Base-by-base conservation (phyloP, 1,140 invertebrate species). In the Doryteuthis pealeii region DNA sequence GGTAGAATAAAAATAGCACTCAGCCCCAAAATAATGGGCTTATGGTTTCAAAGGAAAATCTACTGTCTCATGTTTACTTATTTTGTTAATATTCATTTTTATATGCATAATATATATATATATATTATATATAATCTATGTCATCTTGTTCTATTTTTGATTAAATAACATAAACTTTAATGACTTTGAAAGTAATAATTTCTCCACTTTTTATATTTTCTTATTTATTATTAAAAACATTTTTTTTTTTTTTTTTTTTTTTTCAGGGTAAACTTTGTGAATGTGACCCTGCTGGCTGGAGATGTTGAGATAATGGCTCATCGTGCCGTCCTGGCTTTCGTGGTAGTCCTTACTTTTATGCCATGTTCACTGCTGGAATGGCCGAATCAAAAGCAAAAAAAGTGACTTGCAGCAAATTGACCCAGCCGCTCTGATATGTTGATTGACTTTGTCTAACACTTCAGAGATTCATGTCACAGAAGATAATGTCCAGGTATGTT, bases 341-440 rank as follows among this genome's bases (percentile, higher is more conserved):
- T 0, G 95, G 95, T 85, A 96, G 94, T 81, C 94, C 95, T 2
- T 99, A 99, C 90, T 99, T 99, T 88, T 93, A 94, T 88, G 96
- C 96, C 40, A 99, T 99, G 97, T 99, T 99, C 88, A 96, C 94
- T 30, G 94, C 81, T 35, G 85, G 86, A 84, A 95, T 97, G 87
- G 93, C 95, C 81, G 95, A 97, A 86, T 93, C 94, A 72, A 93
- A 93, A 79, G 92, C 93, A 77, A 91, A 94, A 65, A 87, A 91
- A 76, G 92, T 98, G 79, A 93, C 92, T 89, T 98, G 33, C 94
- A 96, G 88, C 95, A 93, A 72, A 91, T 96, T 6, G 94, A 96
- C 88, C 91, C 92, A 45, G 90, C 91, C 65, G 94, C 94, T 6
- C 88, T 96, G 22, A 92, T 79, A 87, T 94, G 54, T 90, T 98